phyloP scores from a whole-genome alignment of 2,113 vertebrate genomes.

The Calidris pygmaea region DNA sequence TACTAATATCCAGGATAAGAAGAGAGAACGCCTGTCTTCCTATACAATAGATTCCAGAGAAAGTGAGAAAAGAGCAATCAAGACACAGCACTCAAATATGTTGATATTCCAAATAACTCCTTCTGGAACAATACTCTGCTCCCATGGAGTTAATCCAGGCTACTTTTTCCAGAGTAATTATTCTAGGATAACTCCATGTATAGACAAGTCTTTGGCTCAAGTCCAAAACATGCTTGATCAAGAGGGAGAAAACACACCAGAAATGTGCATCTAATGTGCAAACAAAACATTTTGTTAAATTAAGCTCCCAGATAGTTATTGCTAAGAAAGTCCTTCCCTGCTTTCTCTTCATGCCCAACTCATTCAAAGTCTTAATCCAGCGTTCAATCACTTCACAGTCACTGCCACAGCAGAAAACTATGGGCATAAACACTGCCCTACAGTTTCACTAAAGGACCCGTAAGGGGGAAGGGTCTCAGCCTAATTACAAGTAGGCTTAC shows the following conservation, averaged over 20 bases:
- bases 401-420: neutral
- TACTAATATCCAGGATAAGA: fast-evolving
- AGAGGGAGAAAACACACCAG: neutral
- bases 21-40: neutral
- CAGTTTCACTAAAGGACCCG: neutral
- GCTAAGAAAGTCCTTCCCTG: neutral
- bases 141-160: constrained; percentile 23
- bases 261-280: neutral
- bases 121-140: constrained; percentile 1
- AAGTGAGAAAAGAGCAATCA: neutral
- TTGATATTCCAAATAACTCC: neutral
- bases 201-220: constrained; percentile 18
- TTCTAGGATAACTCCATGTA: neutral
- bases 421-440: neutral
- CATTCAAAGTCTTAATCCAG: constrained; percentile 25
- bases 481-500: neutral
- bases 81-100: neutral
- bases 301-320: neutral
- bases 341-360: neutral
- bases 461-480: neutral
- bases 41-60: neutral
- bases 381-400: neutral
- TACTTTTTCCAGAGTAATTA: constrained; percentile 36
- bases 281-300: constrained; percentile 34
- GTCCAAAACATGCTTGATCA: neutral